These are phyloP conservation scores for Lasiommata megera DNA, from an alignment of 2,888 invertebrate species.

Conservation along the genomic window DNA sequence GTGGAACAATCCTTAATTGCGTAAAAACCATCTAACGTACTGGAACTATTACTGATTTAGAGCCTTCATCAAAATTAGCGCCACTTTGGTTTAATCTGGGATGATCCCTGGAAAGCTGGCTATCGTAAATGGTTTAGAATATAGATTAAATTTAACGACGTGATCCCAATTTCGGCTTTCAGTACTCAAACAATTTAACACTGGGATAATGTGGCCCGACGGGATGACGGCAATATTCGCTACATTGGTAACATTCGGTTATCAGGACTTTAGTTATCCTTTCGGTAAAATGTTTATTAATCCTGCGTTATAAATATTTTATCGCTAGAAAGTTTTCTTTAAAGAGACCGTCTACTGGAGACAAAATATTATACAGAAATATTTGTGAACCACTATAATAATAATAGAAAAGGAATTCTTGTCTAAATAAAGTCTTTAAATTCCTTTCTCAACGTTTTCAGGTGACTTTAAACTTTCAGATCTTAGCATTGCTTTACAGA, in stretches of 20 bases:
- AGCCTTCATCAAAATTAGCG: conserved; percentile 54
- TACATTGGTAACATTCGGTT: conserved; percentile 19
- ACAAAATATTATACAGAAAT: no score
- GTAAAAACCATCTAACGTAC: no score
- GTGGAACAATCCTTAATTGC: background rate
- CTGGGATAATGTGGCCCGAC: conserved; percentile 32
- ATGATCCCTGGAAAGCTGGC: conserved; percentile 48
- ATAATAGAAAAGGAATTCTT: no score
- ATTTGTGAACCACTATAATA: no score
- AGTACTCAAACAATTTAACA: conserved; percentile 36
- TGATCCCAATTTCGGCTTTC: conserved; percentile 59
- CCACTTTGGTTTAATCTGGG: conserved; percentile 60
- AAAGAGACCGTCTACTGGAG: no score
- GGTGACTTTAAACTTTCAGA: no score
- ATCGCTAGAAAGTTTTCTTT: no score
- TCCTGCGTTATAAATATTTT: no score
- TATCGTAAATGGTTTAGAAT: conserved; percentile 60
- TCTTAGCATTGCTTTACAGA: no score
- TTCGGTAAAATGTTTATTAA: background rate
- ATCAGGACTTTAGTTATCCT: conserved; percentile 5
- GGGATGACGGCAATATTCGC: conserved; percentile 20
- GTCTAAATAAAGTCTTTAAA: no score
- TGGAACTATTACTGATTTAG: conserved; percentile 19
- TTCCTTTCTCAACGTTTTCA: no score
- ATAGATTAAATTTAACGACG: conserved; percentile 70